Conservation (phyloP, 2,113 vertebrate genomes). For the Mohoua ochrocephala region DNA sequence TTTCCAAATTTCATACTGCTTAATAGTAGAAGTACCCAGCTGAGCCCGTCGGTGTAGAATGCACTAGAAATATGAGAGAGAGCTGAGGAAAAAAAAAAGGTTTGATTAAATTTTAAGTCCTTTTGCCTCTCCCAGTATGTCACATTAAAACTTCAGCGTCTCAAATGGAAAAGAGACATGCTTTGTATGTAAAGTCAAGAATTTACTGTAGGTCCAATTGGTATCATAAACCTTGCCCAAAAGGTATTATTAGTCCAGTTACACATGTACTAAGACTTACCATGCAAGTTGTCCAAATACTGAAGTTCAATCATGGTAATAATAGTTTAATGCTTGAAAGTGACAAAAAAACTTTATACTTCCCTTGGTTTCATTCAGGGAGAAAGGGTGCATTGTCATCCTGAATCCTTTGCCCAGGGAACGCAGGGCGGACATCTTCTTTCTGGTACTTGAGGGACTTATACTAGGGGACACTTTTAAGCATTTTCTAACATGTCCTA, state of each 20-base stretch:
- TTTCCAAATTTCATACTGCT: neutral
- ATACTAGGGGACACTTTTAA: neutral
- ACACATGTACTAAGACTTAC: neutral
- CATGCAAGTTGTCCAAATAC: neutral
- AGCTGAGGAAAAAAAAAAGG: neutral
- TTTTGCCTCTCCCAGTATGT: neutral
- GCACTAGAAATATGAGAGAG: neutral
- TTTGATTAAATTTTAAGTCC: neutral
- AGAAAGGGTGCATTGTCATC: neutral
- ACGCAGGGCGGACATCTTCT: fast-evolving
- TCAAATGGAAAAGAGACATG: neutral
- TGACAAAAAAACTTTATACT: neutral
- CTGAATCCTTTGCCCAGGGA: neutral
- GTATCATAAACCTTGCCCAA: neutral
- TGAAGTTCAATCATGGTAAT: neutral
- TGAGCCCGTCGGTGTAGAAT: neutral
- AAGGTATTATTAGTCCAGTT: neutral
- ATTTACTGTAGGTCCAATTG: neutral
- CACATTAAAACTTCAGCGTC: neutral
- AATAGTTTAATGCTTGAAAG: neutral
- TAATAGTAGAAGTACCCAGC: neutral
- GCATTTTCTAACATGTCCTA: neutral
- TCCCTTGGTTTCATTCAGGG: neutral
- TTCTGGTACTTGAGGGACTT: neutral
- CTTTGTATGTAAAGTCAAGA: neutral